These are phyloP conservation scores for Molossus alvarezi DNA, from an alignment of 2,797 vertebrate genomes.

Conservation along the genomic window DNA sequence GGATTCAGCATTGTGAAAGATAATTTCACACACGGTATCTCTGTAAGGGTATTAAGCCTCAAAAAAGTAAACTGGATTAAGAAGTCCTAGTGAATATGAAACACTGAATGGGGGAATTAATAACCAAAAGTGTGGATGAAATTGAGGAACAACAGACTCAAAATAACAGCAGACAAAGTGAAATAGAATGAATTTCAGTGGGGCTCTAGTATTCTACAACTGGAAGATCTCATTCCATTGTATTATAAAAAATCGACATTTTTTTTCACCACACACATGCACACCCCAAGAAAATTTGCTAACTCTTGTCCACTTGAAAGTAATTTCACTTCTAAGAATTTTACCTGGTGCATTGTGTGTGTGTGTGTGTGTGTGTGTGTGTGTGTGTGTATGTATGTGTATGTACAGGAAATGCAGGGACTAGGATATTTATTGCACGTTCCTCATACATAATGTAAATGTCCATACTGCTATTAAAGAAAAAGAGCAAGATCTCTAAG, in stretches of 20 bases:
- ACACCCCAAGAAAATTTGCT: neutral
- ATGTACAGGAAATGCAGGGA: neutral
- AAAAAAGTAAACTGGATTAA: constrained; percentile 86
- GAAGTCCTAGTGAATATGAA: constrained; percentile 77
- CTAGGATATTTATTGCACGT: neutral
- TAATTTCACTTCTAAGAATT: neutral
- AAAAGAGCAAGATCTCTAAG: neutral
- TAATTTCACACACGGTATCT: constrained; percentile 85
- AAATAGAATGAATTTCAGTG: constrained; percentile 56
- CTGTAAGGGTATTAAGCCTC: constrained; percentile 82
- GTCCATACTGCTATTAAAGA: neutral
- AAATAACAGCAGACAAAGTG: constrained; percentile 51
- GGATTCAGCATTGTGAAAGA: constrained; percentile 83
- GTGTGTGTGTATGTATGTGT: neutral
- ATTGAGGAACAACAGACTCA: constrained; percentile 63
- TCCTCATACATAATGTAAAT: neutral
- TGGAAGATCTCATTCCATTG: constrained; percentile 1
- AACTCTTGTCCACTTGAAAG: neutral
- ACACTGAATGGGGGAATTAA: constrained; percentile 72
- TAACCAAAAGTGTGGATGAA: constrained; percentile 71
- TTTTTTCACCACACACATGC: neutral
- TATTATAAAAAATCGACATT: neutral
- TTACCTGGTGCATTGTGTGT: neutral
- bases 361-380: neutral
- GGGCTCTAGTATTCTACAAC: constrained; percentile 17